phyloP scores from a whole-genome alignment of 2,888 invertebrate genomes.

The Sisyra terminalis region DNA sequence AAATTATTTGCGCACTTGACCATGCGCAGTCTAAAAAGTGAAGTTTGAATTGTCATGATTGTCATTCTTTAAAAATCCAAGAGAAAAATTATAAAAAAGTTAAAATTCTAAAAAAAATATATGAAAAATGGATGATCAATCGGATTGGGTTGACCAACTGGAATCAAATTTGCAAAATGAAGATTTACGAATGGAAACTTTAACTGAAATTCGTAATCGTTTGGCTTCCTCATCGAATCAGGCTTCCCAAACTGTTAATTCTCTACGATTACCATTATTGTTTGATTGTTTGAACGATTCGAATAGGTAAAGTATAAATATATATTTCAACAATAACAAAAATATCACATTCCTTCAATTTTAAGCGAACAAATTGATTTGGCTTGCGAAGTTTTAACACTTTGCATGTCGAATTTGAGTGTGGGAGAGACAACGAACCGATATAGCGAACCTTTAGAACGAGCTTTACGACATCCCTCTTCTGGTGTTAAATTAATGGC shows the following conservation, averaged over 20 bases:
- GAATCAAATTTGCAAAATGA: slow-evolving; percentile 27
- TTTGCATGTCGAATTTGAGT: slow-evolving; percentile 44
- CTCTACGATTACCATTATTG: slow-evolving; percentile 37
- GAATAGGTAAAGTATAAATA: slow-evolving; percentile 24
- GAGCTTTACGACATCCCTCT: slow-evolving; percentile 43
- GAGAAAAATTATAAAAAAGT: no score
- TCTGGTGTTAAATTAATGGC: slow-evolving; percentile 45
- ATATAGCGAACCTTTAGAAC: slow-evolving; percentile 40
- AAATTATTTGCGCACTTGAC: no score
- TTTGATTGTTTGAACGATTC: slow-evolving; percentile 44
- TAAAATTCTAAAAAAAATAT: no score
- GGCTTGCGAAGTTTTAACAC: slow-evolving; percentile 45
- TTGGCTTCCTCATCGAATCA: slow-evolving; percentile 26
- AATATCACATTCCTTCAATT: slow-evolving; percentile 11
- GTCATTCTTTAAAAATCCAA: no score
- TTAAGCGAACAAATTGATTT: slow-evolving; percentile 39
- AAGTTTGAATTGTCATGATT: no score
- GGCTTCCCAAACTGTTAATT: slow-evolving; percentile 23
- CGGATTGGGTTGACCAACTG: slow-evolving; percentile 31
- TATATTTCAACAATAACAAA: slow-evolving; percentile 17
- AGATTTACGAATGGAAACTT: slow-evolving; percentile 26
- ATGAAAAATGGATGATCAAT: slow-evolving; percentile 1
- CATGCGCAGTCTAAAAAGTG: no score
- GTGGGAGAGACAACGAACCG: slow-evolving; percentile 40
- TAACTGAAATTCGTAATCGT: slow-evolving; percentile 29